Percentiles rank a stretch among this genome's conserved stretches.
phyloP scores from a whole-genome alignment of 2,888 invertebrate species.

The Andrena minutula region DNA sequence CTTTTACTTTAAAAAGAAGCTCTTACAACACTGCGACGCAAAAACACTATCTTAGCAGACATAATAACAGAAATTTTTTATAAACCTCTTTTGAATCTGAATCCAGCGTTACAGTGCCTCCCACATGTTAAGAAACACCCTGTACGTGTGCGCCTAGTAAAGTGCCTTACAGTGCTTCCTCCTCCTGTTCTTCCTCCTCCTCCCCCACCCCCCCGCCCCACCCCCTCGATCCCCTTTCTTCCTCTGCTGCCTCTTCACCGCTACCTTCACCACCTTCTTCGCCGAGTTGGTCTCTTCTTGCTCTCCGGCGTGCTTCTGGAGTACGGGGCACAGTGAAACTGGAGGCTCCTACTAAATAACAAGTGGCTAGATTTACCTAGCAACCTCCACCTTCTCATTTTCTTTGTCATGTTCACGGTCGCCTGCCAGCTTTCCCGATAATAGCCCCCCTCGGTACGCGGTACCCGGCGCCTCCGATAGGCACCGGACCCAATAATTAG shows the following conservation, averaged over 20 bases:
- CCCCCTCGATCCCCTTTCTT: slow-evolving; percentile 12
- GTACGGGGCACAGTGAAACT: slow-evolving; percentile 34
- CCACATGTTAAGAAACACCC: slow-evolving; percentile 21
- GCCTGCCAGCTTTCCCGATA: slow-evolving; percentile 42
- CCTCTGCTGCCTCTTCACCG: slow-evolving; percentile 30
- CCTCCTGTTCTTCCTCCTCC: slow-evolving; percentile 35
- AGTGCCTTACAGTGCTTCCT: slow-evolving; percentile 57
- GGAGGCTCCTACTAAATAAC: slow-evolving; percentile 76
- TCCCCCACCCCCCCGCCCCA: background rate
- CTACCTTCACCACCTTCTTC: slow-evolving; percentile 45
- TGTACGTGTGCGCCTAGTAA: slow-evolving; percentile 49
- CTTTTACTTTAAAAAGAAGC: too few species aligned
- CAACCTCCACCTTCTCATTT: slow-evolving; percentile 59
- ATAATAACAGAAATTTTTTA: too few species aligned
- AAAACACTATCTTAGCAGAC: too few species aligned
- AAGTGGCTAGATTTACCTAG: slow-evolving; percentile 76
- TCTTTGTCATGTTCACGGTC: slow-evolving; percentile 49
- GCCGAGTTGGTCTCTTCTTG: slow-evolving; percentile 36
- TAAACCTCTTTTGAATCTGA: background rate
- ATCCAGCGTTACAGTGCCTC: background rate
- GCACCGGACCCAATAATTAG: slow-evolving; percentile 69
- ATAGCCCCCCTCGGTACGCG: slow-evolving; percentile 14
- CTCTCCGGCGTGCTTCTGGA: slow-evolving; percentile 40
- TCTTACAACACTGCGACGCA: too few species aligned
- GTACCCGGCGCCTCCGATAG: slow-evolving; percentile 41